Evolutionary conservation across 1,140 invertebrate species (phyloP).

Genomic region (Dendroctonus valens): DNA sequence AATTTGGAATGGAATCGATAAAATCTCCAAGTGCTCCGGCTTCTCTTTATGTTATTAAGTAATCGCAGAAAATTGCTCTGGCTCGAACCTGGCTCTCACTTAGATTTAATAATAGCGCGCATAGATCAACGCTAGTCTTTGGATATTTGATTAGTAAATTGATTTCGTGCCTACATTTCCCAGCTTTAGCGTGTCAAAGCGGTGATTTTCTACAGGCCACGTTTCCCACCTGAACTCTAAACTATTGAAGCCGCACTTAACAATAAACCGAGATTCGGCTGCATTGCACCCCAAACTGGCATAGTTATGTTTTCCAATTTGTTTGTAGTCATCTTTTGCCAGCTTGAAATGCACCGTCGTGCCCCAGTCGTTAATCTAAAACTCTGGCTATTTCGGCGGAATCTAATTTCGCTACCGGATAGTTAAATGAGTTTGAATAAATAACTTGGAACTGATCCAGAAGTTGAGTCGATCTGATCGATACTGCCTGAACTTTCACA

Average conservation of each 20-base stretch:
- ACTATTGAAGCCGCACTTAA: no score
- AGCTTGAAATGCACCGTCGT: constrained; percentile 7
- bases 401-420: constrained; percentile 19
- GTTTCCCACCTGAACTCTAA: no score
- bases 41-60: not conserved
- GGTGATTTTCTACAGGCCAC: no score
- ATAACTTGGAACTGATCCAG: constrained; percentile 10
- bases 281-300: not conserved
- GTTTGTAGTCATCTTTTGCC: not conserved
- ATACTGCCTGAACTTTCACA: no score
- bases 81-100: constrained; percentile 2
- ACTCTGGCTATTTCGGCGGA: constrained; percentile 6
- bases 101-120: constrained; percentile 15
- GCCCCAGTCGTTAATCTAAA: constrained; percentile 10
- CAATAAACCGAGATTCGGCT: not conserved
- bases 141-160: constrained; percentile 7
- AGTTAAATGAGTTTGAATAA: constrained; percentile 20
- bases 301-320: constrained; percentile 10
- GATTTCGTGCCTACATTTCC: not conserved
- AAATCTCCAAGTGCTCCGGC: no score
- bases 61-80: constrained; percentile 5
- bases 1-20: no score
- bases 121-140: not conserved
- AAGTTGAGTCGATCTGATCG: no score
- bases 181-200: no score